A percentile compares a stretch with the other conserved stretches of the same genome.
These are phyloP conservation scores for Callosobruchus maculatus DNA, from an alignment of 2,888 invertebrate genomes.

Conservation along the genomic window DNA sequence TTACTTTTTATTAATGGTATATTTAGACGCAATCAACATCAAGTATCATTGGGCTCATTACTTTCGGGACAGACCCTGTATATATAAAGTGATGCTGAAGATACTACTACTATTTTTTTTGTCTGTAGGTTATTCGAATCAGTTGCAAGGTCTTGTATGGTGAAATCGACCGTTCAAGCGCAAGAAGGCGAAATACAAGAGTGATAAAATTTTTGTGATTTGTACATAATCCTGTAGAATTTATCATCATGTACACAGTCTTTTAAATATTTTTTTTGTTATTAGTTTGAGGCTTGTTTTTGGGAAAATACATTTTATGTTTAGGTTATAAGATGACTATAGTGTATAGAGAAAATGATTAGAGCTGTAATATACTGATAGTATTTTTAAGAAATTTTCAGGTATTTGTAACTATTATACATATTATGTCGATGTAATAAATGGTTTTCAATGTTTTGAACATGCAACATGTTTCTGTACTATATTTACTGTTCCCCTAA, in stretches of 20 bases:
- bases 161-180: slow-evolving; percentile 64
- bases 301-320: slow-evolving; percentile 29
- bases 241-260: slow-evolving; percentile 15
- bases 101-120: slow-evolving; percentile 13
- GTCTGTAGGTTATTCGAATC: slow-evolving; percentile 84
- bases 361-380: slow-evolving; percentile 43
- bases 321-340: slow-evolving; percentile 28
- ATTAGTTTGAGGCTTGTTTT: slow-evolving; percentile 25
- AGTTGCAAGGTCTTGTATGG: slow-evolving; percentile 93
- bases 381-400: slow-evolving; percentile 49
- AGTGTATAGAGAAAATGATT: slow-evolving; percentile 37
- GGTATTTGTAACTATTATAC: slow-evolving; percentile 48
- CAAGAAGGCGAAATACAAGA: slow-evolving; percentile 66
- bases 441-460: slow-evolving; percentile 47
- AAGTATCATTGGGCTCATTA: too few relatives aligned
- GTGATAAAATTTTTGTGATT: slow-evolving; percentile 50
- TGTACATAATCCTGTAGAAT: slow-evolving; percentile 25
- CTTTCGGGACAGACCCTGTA: too few relatives aligned
- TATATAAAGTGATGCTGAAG: too few relatives aligned
- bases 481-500: too few relatives aligned
- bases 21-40: too few relatives aligned
- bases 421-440: slow-evolving; percentile 45
- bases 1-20: too few relatives aligned
- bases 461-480: neutral
- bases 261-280: slow-evolving; percentile 24